Conservation (phyloP, 1,140 invertebrate genomes). For the Mamestra configurata region DNA sequence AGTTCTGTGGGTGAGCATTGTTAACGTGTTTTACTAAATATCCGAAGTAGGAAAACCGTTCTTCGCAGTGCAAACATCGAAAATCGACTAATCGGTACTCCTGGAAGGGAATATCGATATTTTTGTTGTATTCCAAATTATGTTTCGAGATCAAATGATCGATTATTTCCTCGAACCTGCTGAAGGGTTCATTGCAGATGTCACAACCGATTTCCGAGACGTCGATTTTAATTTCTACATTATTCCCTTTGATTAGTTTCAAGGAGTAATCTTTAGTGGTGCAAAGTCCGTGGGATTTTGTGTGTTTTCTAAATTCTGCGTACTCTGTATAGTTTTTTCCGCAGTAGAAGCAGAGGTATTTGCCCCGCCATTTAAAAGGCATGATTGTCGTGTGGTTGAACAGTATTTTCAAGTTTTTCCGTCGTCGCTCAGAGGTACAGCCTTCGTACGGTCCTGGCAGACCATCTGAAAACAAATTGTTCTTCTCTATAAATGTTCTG, state of each 20-base stretch:
- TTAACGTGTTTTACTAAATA: conserved; percentile 76
- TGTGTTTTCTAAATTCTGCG: conserved; percentile 74
- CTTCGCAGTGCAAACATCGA: conserved; percentile 69
- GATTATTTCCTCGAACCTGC: conserved; percentile 67
- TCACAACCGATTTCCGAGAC: conserved; percentile 75
- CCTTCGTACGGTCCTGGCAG: conserved; percentile 67
- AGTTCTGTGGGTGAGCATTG: conserved; percentile 70
- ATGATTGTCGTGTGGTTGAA: conserved; percentile 81
- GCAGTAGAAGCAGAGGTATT: conserved; percentile 79
- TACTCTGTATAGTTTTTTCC: conserved; percentile 71
- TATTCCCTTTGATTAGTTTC: conserved; percentile 71
- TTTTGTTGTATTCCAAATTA: conserved; percentile 72
- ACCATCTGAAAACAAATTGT: conserved; percentile 82
- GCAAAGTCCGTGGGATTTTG: conserved; percentile 71
- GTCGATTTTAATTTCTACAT: conserved; percentile 77
- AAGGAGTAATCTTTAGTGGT: conserved; percentile 68
- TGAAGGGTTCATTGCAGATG: conserved; percentile 73
- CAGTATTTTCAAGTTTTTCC: conserved; percentile 79
- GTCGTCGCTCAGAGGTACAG: conserved; percentile 70
- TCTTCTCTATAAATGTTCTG: conserved; percentile 63
- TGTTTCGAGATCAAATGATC: conserved; percentile 78
- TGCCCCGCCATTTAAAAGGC: conserved; percentile 82
- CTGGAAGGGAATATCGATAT: conserved; percentile 66
- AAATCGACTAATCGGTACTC: conserved; percentile 72
- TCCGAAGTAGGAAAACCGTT: conserved; percentile 71